phyloP scores from a whole-genome alignment of 2,888 invertebrate genomes.

The Drosophila koepferae region DNA sequence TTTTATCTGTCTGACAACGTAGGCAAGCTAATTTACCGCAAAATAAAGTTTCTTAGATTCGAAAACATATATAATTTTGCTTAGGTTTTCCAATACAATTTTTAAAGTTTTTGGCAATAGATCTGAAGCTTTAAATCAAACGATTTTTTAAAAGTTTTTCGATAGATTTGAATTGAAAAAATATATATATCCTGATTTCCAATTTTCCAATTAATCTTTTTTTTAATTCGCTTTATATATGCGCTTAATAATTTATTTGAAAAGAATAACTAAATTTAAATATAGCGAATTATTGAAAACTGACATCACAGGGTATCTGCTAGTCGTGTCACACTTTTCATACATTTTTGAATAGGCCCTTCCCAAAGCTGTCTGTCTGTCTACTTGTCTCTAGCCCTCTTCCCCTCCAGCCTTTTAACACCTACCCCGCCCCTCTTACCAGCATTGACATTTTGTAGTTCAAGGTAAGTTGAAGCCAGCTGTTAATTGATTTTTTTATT shows the following conservation, averaged over 20 bases:
- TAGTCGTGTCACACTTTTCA: neutral
- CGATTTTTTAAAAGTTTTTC: no score
- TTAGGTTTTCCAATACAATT: no score
- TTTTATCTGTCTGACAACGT: neutral
- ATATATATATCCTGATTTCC: no score
- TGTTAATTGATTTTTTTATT: constrained; percentile 3
- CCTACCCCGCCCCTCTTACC: neutral
- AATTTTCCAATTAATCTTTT: no score
- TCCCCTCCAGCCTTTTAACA: neutral
- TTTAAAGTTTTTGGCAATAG: no score
- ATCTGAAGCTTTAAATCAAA: no score
- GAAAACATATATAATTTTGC: neutral
- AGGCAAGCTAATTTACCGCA: no score
- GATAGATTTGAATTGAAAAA: no score
- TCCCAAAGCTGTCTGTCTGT: neutral
- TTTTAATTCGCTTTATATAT: no score
- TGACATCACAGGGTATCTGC: neutral
- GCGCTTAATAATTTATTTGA: no score
- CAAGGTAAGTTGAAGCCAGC: constrained; percentile 64
- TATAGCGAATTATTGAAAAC: neutral
- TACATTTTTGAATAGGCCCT: neutral
- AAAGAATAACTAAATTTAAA: no score
- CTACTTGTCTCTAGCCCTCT: neutral
- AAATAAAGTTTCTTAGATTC: neutral
- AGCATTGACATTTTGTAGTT: constrained; percentile 71